Conservation (phyloP, 2,888 invertebrate genomes). For the Molanna angustata region DNA sequence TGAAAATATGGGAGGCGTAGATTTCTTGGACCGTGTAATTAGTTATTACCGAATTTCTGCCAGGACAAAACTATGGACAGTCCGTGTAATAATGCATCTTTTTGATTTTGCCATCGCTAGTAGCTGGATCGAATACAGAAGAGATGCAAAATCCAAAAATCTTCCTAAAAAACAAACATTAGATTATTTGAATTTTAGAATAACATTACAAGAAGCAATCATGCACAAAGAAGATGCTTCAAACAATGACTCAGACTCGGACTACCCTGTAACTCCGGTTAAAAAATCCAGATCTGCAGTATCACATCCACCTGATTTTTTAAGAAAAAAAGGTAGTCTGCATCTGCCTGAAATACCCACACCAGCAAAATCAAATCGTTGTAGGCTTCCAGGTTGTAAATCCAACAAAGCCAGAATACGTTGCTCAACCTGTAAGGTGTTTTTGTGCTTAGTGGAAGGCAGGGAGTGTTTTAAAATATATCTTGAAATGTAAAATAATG, state of each 20-base stretch:
- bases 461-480: not conserved
- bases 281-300: not conserved
- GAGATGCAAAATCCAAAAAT: not conserved
- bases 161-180: too few relatives aligned
- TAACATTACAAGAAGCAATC: too few relatives aligned
- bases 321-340: not conserved
- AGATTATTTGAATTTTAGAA: too few relatives aligned
- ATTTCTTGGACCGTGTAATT: not conserved
- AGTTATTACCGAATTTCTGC: not conserved
- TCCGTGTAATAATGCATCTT: not conserved
- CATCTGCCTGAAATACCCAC: conserved; percentile 3
- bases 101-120: not conserved
- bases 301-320: not conserved
- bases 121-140: not conserved
- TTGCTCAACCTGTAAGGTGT: not conserved
- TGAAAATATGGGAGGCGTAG: conserved; percentile 1
- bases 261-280: too few relatives aligned
- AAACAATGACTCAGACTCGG: too few relatives aligned
- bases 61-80: not conserved
- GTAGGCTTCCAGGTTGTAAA: not conserved
- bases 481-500: conserved; percentile 6
- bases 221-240: too few relatives aligned
- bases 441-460: not conserved
- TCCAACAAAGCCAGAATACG: not conserved
- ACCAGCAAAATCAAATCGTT: not conserved